Conservation (phyloP, 2,888 invertebrate genomes). For the Eristalinus aeneus region DNA sequence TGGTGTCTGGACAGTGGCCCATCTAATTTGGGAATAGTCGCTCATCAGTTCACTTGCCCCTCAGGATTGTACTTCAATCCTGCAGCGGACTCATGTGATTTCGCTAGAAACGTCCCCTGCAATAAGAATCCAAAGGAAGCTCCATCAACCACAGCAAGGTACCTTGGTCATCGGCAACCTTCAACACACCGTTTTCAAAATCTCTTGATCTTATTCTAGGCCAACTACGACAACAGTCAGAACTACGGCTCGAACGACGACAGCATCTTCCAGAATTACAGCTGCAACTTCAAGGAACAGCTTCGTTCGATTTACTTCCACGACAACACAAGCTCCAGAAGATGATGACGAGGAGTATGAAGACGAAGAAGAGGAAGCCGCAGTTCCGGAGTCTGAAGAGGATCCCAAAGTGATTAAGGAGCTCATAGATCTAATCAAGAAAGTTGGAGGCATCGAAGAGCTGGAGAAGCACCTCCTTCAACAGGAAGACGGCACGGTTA, state of each 20-base stretch:
- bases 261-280: constrained; percentile 80
- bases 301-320: constrained; percentile 80
- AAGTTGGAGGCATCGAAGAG: constrained; percentile 93
- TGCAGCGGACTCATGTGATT: constrained; percentile 95
- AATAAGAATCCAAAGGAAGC: constrained; percentile 83
- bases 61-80: constrained; percentile 95
- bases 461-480: constrained; percentile 88
- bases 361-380: constrained; percentile 80
- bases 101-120: constrained; percentile 92
- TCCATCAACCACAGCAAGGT: constrained; percentile 52
- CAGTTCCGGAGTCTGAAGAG: constrained; percentile 77
- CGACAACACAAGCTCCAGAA: constrained; percentile 79
- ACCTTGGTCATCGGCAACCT: neutral
- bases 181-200: neutral
- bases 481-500: constrained; percentile 82
- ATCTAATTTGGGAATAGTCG: constrained; percentile 93
- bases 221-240: constrained; percentile 81
- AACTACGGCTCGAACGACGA: constrained; percentile 78
- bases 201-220: constrained; percentile 73
- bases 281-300: constrained; percentile 80
- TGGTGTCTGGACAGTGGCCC: constrained; percentile 96
- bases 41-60: constrained; percentile 96
- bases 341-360: constrained; percentile 82
- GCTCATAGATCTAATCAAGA: constrained; percentile 90
- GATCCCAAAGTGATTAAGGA: constrained; percentile 87